Evolutionary conservation across 2,888 invertebrate genomes (phyloP).

Genomic region (Caenorhabditis macrosperma): DNA sequence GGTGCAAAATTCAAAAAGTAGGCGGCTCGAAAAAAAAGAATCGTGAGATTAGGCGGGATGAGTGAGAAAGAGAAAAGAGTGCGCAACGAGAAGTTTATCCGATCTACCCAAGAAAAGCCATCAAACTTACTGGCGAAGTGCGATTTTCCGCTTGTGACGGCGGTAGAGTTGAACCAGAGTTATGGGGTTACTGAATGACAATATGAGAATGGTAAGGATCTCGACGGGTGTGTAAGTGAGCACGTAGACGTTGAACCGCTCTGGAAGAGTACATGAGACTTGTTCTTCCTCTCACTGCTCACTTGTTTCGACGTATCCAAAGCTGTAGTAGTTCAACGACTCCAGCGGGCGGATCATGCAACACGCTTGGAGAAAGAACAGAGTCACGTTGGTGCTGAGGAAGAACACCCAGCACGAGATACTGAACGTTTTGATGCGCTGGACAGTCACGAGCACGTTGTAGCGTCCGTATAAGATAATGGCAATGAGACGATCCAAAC

Average conservation of each 20-base stretch:
- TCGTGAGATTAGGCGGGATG: constrained; percentile 30
- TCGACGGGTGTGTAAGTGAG: constrained; percentile 78
- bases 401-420: constrained; percentile 75
- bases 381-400: constrained; percentile 69
- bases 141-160: constrained; percentile 78
- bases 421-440: constrained; percentile 68
- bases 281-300: too few species aligned
- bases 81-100: constrained; percentile 21
- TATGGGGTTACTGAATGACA: constrained; percentile 78
- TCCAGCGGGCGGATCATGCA: constrained; percentile 78
- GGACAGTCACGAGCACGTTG: constrained; percentile 72
- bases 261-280: constrained; percentile 29
- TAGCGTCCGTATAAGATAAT: constrained; percentile 78
- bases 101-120: not conserved
- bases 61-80: constrained; percentile 34
- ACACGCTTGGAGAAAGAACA: constrained; percentile 75
- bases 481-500: constrained; percentile 79
- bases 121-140: constrained; percentile 75
- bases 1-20: constrained; percentile 20
- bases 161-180: constrained; percentile 78
- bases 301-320: constrained; percentile 71
- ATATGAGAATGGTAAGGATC: constrained; percentile 73
- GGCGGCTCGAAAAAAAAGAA: constrained; percentile 14
- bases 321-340: constrained; percentile 76
- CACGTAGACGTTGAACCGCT: constrained; percentile 73